Evolutionary conservation across 1,140 invertebrate genomes (phyloP).

Genomic region (Dryas iulia): DNA sequence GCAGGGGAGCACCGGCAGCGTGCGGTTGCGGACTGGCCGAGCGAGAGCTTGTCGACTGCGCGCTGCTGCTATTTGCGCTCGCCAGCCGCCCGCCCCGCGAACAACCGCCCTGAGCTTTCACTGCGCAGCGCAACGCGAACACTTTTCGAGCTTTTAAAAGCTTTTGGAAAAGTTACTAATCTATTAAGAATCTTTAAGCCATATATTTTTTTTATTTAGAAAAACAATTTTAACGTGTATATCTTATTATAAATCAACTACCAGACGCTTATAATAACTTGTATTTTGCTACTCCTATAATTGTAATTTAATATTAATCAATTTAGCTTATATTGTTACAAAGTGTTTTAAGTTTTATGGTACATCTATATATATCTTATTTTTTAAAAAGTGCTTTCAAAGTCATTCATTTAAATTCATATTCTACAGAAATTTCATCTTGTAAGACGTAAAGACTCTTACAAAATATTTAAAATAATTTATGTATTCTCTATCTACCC

Average conservation of each 20-base stretch:
- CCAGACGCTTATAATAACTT: neutral
- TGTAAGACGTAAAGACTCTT: too few relatives aligned
- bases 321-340: too few relatives aligned
- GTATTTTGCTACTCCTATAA: neutral
- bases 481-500: too few relatives aligned
- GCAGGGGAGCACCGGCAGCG: conserved; percentile 26
- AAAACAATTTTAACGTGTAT: too few relatives aligned
- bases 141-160: neutral
- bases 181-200: neutral
- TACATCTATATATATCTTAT: too few relatives aligned
- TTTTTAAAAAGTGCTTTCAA: too few relatives aligned
- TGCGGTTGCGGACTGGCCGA: conserved; percentile 46
- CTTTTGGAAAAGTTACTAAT: neutral
- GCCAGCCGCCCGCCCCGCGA: conserved; percentile 56
- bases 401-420: too few relatives aligned
- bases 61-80: conserved; percentile 71
- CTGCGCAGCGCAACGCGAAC: conserved; percentile 60
- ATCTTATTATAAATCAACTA: neutral
- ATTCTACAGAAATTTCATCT: too few relatives aligned
- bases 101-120: conserved; percentile 66
- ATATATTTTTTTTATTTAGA: too few relatives aligned
- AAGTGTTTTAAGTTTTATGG: too few relatives aligned
- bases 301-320: too few relatives aligned
- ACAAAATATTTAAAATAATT: too few relatives aligned
- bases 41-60: conserved; percentile 49